phyloP scores from a whole-genome alignment of 2,113 vertebrate species.

The Macaca nemestrina region DNA sequence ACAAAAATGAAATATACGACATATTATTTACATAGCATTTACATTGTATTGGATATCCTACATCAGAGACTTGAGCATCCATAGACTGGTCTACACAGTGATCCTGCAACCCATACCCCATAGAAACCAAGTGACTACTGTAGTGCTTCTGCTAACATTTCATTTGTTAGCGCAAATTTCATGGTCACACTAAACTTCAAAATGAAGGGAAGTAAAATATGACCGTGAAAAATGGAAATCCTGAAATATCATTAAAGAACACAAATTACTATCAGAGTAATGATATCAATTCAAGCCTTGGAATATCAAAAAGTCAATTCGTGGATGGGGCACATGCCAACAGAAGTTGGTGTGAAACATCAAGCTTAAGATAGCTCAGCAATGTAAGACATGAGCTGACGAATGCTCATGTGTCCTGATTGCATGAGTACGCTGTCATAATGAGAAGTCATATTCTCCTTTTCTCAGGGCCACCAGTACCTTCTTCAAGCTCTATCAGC shows the following conservation, averaged over 20 bases:
- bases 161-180: neutral
- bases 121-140: neutral
- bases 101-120: neutral
- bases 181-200: neutral
- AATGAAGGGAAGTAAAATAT: neutral
- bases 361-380: neutral
- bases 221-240: neutral
- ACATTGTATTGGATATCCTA: neutral
- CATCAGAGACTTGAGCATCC: neutral
- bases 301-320: neutral
- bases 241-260: neutral
- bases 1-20: neutral
- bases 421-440: neutral
- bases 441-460: neutral
- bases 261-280: neutral
- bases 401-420: neutral
- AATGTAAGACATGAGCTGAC: neutral
- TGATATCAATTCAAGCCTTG: accelerated
- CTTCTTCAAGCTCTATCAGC: neutral
- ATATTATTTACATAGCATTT: neutral
- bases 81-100: neutral
- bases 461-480: neutral
- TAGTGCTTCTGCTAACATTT: neutral
- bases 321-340: neutral
- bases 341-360: neutral